phyloP scores from a whole-genome alignment of 2,888 invertebrate species.

The Acanthopleura granulata region DNA sequence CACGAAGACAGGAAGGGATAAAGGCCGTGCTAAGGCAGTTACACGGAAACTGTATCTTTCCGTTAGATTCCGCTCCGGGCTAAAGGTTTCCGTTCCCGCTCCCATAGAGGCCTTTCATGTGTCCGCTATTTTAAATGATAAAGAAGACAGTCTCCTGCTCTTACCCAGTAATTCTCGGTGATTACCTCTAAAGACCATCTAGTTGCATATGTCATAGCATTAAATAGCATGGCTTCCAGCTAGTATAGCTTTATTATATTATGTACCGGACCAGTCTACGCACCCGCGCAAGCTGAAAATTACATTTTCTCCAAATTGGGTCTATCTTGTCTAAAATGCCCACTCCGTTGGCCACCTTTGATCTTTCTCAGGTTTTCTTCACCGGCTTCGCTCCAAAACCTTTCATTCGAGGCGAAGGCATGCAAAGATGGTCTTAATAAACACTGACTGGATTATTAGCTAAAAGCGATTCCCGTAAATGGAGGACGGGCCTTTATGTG shows the following conservation, averaged over 20 bases:
- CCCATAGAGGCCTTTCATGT: constrained; percentile 8
- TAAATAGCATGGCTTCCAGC: constrained; percentile 14
- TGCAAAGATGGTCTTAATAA: neutral
- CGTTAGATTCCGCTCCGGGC: neutral
- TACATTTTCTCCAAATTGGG: constrained; percentile 16
- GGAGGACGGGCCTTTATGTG: constrained; percentile 4
- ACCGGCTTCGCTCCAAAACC: neutral
- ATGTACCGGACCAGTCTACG: neutral
- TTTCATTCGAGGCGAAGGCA: neutral
- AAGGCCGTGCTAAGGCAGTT: constrained; percentile 5
- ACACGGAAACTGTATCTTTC: constrained; percentile 7
- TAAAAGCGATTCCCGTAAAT: constrained; percentile 1
- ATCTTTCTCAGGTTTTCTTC: neutral
- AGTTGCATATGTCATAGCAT: constrained; percentile 13
- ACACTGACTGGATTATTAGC: constrained; percentile 15
- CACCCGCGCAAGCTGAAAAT: neutral
- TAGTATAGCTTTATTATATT: constrained; percentile 16
- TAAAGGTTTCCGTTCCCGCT: neutral
- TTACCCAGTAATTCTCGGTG: constrained; percentile 2
- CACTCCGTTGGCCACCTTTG: constrained; percentile 13
- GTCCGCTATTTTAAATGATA: constrained; percentile 10
- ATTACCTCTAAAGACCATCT: constrained; percentile 13
- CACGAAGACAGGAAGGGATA: neutral
- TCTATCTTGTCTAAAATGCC: neutral
- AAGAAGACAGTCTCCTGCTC: neutral